Conservation (phyloP, 2,797 vertebrate species). For the Hydrolagus colliei region DNA sequence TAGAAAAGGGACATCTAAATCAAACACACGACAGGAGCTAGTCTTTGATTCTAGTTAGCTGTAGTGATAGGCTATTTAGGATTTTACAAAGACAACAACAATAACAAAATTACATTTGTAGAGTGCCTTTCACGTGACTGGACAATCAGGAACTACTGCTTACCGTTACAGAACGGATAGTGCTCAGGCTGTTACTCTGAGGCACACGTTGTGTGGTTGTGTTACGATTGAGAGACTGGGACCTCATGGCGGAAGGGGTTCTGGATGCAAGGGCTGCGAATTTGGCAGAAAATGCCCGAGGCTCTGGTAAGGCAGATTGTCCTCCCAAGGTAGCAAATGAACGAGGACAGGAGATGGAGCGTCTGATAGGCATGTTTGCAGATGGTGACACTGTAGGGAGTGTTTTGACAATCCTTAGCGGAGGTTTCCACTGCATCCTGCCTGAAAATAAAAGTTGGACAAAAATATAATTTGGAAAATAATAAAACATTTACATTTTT, state of each 20-base stretch:
- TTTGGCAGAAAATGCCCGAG: constrained; percentile 59
- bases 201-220: constrained; percentile 65
- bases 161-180: constrained; percentile 69
- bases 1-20: too few species aligned
- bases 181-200: constrained; percentile 64
- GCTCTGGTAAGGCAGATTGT: constrained; percentile 63
- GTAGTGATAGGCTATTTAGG: neutral
- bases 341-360: constrained; percentile 90
- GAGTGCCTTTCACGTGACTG: too few species aligned
- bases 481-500: neutral
- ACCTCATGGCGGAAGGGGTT: constrained; percentile 67
- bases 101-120: too few species aligned
- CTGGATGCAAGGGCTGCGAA: constrained; percentile 48
- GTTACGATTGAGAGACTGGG: constrained; percentile 83
- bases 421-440: constrained; percentile 65
- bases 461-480: neutral
- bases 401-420: constrained; percentile 59
- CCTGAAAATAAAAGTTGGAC: constrained; percentile 46
- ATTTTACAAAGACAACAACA: neutral
- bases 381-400: constrained; percentile 55
- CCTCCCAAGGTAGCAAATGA: constrained; percentile 76
- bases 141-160: constrained; percentile 45
- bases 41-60: too few species aligned
- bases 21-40: too few species aligned
- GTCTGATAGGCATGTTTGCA: constrained; percentile 73